These are phyloP conservation scores for Philereme transversata DNA, from an alignment of 2,888 invertebrate genomes.

Conservation along the genomic window DNA sequence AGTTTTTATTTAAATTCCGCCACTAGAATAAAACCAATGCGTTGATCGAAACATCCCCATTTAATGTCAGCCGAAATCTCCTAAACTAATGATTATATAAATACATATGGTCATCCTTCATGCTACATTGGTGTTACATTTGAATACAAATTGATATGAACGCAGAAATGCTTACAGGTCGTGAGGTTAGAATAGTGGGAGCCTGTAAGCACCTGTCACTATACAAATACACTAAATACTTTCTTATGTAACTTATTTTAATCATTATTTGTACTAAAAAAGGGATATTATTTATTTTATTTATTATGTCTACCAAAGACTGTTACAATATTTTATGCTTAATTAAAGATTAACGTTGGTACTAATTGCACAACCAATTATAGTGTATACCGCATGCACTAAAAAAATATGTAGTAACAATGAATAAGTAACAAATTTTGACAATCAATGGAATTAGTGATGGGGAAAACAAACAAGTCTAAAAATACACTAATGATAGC, in stretches of 20 bases:
- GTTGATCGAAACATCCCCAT: constrained; percentile 50
- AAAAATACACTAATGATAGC: too few relatives aligned
- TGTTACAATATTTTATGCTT: too few relatives aligned
- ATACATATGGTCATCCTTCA: constrained; percentile 33
- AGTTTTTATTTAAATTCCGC: neutral
- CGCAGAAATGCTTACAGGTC: constrained; percentile 29
- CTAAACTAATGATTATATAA: constrained; percentile 39
- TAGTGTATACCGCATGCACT: too few relatives aligned
- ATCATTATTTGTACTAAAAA: neutral
- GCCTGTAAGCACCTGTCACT: constrained; percentile 10
- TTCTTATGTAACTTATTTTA: neutral
- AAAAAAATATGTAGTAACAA: too few relatives aligned
- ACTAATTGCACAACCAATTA: too few relatives aligned
- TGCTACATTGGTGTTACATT: constrained; percentile 30
- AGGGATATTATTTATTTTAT: neutral
- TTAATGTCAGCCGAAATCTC: constrained; percentile 50
- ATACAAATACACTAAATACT: neutral
- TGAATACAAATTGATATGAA: constrained; percentile 31
- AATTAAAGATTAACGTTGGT: too few relatives aligned
- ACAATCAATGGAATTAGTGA: too few relatives aligned
- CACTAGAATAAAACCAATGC: constrained; percentile 36
- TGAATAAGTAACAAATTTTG: too few relatives aligned
- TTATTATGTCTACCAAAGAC: too few relatives aligned
- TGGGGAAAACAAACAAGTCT: too few relatives aligned
- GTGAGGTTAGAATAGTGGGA: constrained; percentile 35